Evolutionary conservation across 2,113 vertebrate species (phyloP), one percentile per base, ranked within the genome.

Genomic region (Sturnira hondurensis): DNA sequence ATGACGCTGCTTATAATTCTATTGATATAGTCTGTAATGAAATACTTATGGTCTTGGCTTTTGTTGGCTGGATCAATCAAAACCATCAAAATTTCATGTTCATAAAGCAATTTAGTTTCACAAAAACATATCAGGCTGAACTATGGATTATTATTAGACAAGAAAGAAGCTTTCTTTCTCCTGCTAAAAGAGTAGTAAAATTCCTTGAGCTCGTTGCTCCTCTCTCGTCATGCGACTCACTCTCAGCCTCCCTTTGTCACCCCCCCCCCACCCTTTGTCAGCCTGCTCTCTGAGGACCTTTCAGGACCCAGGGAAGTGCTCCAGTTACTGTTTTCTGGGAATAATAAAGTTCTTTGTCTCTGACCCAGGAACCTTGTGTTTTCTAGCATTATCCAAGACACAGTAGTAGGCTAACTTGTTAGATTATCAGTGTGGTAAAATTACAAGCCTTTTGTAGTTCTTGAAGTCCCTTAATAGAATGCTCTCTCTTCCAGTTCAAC

Each of bases 41-140:
- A 92, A 77, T 78, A 20, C 11, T 89, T n/a, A 61, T 22, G 3
- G 8, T 68, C 3, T 5, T 26, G 20, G 19, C 0, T n/a, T 86
- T n/a, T 65, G 6, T 63, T 19, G 8, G 12, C 20, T 70, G 50
- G 22, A 63, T 63, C 70, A 61, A n/a, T 91, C 17, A 81, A 38
- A 84, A 70, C 84, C 20, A 19, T 36, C 14, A 80, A 68, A 47
- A 4, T 63, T 86, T 7, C 28, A 90, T 20, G 17, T 6, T 50
- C 41, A 26, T 41, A 38, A 54, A n/a, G 83, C 89, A 92, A 61
- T 33, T 6, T 90, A 84, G 24, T 90, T 84, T 95, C 17, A n/a
- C 43, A 28, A 82, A 92, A 67, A n/a, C 1, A 47, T 47, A 19
- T 31, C 17, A 68, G 19, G 31, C 33, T 52, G 19, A 86, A 33